phyloP scores from a whole-genome alignment of 2,113 vertebrate species.

The Centropristis striata region DNA sequence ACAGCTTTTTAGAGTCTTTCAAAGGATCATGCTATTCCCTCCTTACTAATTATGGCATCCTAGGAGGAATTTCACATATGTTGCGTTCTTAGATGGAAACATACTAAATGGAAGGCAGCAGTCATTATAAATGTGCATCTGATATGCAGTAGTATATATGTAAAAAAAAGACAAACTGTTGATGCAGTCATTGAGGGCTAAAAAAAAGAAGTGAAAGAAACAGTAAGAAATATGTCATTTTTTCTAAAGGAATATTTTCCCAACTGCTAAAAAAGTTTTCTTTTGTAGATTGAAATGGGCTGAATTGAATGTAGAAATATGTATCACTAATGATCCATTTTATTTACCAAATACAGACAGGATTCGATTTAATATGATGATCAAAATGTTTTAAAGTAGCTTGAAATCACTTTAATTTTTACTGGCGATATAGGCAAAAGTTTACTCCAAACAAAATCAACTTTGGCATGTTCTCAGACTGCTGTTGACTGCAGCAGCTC shows the following conservation, averaged over 20 bases:
- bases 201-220: no score
- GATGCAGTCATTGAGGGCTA: no score
- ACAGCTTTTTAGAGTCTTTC: constrained; percentile 29
- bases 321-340: background rate
- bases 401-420: background rate
- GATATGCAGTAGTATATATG: background rate
- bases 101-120: background rate
- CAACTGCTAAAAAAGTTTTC: background rate
- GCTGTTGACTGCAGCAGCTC: constrained; percentile 43
- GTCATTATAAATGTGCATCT: background rate
- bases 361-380: background rate
- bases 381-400: background rate
- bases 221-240: background rate
- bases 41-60: background rate
- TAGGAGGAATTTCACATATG: background rate
- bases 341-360: background rate
- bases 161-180: background rate
- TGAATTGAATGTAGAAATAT: background rate
- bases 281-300: background rate
- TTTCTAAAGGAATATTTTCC: background rate
- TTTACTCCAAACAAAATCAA: constrained; percentile 30
- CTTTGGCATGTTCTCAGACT: constrained; percentile 21
- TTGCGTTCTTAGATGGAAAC: background rate
- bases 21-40: background rate
- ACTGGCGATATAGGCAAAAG: background rate